A percentile compares a stretch with the other conserved stretches of the same genome.
Evolutionary conservation across 1,140 invertebrate species (phyloP).

Genomic region (Rhyacophila brunnea): DNA sequence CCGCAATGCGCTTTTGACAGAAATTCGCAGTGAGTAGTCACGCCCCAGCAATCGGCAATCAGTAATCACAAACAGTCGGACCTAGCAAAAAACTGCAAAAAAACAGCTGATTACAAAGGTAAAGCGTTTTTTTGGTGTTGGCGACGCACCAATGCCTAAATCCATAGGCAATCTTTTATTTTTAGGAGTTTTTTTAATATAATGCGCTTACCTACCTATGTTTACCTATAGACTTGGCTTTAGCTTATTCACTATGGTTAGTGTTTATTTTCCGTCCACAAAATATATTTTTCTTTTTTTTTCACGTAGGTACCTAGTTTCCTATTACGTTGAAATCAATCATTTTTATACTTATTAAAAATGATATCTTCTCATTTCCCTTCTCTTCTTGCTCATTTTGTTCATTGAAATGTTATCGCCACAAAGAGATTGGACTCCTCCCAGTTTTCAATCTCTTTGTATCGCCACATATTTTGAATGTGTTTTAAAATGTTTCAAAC

Average conservation of each 20-base stretch:
- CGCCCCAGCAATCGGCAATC: slow-evolving; percentile 25
- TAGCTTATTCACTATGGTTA: background rate
- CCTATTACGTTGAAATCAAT: no score
- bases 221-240: background rate
- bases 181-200: background rate
- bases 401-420: no score
- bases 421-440: no score
- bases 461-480: no score
- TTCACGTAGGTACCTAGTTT: no score
- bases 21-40: slow-evolving; percentile 21
- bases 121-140: slow-evolving; percentile 24
- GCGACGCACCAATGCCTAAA: background rate
- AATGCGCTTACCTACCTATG: background rate
- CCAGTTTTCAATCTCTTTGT: no score
- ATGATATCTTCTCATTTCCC: no score
- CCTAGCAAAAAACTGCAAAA: slow-evolving; percentile 29
- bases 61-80: slow-evolving; percentile 16
- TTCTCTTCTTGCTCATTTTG: no score
- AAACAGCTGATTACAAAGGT: slow-evolving; percentile 27
- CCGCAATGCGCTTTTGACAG: slow-evolving; percentile 16
- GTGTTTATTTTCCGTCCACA: background rate
- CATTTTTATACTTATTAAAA: no score
- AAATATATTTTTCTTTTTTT: no score
- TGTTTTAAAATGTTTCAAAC: no score
- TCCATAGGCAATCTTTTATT: slow-evolving; percentile 1